Percentiles rank a stretch among this genome's conserved stretches.
phyloP scores from a whole-genome alignment of 2,888 invertebrate genomes.

The Corbicula japonica region DNA sequence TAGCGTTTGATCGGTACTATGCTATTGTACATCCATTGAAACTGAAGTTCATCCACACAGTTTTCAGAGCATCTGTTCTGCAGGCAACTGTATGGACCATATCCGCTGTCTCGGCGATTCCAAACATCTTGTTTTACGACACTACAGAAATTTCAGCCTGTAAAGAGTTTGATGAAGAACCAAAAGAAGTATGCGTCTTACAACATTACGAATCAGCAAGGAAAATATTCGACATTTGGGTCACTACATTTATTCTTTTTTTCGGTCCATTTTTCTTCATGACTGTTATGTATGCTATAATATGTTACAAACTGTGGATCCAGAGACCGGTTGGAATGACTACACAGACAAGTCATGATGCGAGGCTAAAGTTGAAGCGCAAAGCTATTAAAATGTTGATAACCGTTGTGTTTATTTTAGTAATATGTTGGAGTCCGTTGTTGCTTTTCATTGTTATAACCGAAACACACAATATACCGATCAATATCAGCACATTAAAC shows the following conservation, averaged over 20 bases:
- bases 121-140: conserved; percentile 71
- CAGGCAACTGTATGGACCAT: conserved; percentile 71
- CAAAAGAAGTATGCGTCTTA: conserved; percentile 53
- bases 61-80: conserved; percentile 60
- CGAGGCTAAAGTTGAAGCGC: conserved; percentile 67
- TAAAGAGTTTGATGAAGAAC: conserved; percentile 24
- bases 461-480: conserved; percentile 47
- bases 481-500: conserved; percentile 44
- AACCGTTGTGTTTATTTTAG: conserved; percentile 73
- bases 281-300: conserved; percentile 70
- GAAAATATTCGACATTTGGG: conserved; percentile 61
- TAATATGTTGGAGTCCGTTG: conserved; percentile 75
- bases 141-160: conserved; percentile 52
- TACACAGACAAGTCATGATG: conserved; percentile 48
- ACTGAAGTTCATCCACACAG: conserved; percentile 68
- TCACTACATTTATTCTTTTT: conserved; percentile 68
- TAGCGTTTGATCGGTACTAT: conserved; percentile 77
- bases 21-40: conserved; percentile 77
- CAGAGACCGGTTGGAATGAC: conserved; percentile 62
- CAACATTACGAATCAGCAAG: conserved; percentile 22
- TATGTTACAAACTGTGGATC: conserved; percentile 75
- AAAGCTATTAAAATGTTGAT: conserved; percentile 79
- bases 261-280: conserved; percentile 71
- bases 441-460: conserved; percentile 69
- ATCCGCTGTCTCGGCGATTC: conserved; percentile 65